Percentiles rank a stretch among this genome's conserved stretches.
phyloP scores from a whole-genome alignment of 1,140 invertebrate genomes.

The Drosophila ambigua region DNA sequence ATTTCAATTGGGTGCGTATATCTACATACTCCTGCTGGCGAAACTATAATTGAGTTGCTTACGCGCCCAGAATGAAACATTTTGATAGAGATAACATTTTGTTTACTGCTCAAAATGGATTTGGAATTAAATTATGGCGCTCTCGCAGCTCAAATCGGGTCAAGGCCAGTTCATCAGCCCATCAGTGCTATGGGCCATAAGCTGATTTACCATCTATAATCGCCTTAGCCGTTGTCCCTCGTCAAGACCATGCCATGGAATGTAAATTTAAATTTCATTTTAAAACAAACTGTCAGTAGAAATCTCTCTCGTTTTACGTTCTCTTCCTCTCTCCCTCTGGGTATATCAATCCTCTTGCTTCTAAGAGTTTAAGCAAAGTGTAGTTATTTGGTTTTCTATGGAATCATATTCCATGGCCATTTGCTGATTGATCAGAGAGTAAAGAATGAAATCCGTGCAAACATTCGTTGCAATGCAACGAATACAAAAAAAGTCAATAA shows the following conservation, averaged over 20 bases:
- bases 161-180: too few species aligned
- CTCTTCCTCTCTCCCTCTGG: not conserved
- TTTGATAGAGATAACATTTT: not conserved
- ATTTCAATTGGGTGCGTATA: slow-evolving; percentile 82
- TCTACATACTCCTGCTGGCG: slow-evolving; percentile 2
- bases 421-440: not conserved
- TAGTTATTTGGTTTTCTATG: not conserved
- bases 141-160: too few species aligned
- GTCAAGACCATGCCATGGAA: too few species aligned
- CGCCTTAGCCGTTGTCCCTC: too few species aligned
- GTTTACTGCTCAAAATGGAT: not conserved
- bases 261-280: too few species aligned
- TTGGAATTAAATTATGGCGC: slow-evolving; percentile 1
- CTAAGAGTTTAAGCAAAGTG: not conserved
- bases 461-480: too few species aligned
- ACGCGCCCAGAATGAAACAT: not conserved
- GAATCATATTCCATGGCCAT: slow-evolving; percentile 1
- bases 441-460: too few species aligned
- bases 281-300: not conserved
- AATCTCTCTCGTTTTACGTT: not conserved
- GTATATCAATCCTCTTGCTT: not conserved
- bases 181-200: too few species aligned
- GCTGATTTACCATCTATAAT: too few species aligned
- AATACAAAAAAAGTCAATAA: too few species aligned
- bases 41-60: not conserved